These are phyloP conservation scores for Guaruba guarouba DNA, from an alignment of 2,113 vertebrate species.

Conservation along the genomic window DNA sequence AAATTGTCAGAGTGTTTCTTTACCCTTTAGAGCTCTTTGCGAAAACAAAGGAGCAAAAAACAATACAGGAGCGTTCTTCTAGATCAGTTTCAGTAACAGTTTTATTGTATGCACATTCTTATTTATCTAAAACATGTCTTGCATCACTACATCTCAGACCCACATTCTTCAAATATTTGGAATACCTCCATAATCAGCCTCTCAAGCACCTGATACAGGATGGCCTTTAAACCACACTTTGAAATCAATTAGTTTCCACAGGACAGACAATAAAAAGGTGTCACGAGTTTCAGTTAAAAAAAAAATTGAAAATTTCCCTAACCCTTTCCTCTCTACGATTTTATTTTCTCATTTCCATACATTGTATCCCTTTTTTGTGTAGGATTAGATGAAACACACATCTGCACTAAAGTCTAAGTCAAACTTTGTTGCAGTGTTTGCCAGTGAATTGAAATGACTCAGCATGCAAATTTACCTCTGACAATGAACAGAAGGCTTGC, in stretches of 20 bases:
- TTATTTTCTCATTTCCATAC: neutral
- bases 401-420: neutral
- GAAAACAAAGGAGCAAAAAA: neutral
- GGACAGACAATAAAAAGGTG: no score
- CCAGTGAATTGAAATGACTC: neutral
- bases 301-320: neutral
- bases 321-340: neutral
- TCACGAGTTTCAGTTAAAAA: neutral
- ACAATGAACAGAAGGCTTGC: slow-evolving; percentile 11
- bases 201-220: no score
- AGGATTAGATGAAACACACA: neutral
- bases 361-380: neutral
- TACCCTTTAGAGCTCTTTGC: neutral
- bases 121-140: no score
- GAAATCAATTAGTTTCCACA: no score
- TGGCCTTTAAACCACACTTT: no score
- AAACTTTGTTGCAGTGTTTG: neutral
- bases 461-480: neutral
- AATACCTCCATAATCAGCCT: no score
- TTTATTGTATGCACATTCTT: no score
- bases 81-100: no score
- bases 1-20: neutral
- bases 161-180: no score
- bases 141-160: no score
- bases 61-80: no score